A percentile compares a stretch with the other conserved stretches of the same genome.
Conservation (phyloP, 2,797 vertebrate genomes). For the Falco rusticolus region DNA sequence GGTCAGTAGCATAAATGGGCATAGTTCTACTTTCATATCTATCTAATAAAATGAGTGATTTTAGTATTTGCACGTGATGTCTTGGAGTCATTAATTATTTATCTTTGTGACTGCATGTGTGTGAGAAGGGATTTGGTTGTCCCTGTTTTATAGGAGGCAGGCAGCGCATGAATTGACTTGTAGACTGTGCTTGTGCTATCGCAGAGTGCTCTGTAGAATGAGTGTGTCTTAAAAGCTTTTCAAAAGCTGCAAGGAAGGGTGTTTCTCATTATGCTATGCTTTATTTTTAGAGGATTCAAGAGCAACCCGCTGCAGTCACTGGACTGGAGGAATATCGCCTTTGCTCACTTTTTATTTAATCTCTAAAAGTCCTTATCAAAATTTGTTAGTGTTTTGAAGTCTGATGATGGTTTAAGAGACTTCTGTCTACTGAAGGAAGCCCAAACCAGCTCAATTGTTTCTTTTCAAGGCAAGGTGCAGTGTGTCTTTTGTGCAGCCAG, state of each 20-base stretch:
- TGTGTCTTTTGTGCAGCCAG: not conserved
- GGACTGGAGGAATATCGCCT: not conserved
- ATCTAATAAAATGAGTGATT: not conserved
- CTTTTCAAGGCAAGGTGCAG: conserved; percentile 16
- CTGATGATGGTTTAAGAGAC: not conserved
- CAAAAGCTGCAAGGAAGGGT: not conserved
- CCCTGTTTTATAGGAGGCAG: not conserved
- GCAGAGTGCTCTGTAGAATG: not conserved
- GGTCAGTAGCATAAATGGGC: not conserved
- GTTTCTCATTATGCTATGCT: not conserved
- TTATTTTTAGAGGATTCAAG: not conserved
- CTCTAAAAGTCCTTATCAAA: not conserved
- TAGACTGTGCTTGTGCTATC: not conserved
- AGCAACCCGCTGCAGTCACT: not conserved
- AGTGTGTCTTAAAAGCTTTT: not conserved
- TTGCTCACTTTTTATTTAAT: not conserved
- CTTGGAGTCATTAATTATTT: conserved; percentile 5
- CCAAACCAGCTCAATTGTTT: not conserved
- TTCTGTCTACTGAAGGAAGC: not conserved
- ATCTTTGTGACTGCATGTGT: not conserved
- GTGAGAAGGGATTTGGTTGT: not conserved
- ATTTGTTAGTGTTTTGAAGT: not conserved
- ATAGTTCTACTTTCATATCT: not conserved
- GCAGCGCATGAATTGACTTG: not conserved
- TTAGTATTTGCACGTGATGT: not conserved